Evolutionary conservation across 2,113 vertebrate species (phyloP), one percentile per base, ranked within the genome.

Genomic region (Pteruthius melanotis): DNA sequence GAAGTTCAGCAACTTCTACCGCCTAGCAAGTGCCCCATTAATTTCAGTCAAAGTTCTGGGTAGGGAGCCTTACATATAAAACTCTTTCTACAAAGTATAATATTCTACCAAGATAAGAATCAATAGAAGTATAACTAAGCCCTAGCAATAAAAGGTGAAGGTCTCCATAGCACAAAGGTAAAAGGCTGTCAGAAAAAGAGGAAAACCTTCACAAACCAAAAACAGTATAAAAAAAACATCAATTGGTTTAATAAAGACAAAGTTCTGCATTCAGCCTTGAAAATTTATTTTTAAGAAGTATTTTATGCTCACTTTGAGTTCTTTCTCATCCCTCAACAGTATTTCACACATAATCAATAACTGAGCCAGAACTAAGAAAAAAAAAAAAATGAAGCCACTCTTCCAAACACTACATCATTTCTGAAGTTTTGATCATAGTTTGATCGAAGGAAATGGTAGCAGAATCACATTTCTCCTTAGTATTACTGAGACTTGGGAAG

Each of bases 241-340:
- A 78, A 8, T 35, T 75, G 71, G 53, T 83, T 82, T 89, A 78
- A 84, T 68, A 56, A 86, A 87, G 64, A 90, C 31, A 24, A 94
- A 90, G 17, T 13, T 35, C 4, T 66, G 31, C 39, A 59, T 83
- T 82, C 52, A 64, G 59, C 61, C 68, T 64, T 78, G 14, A 68
- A 91, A 89, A 47, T 75, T 94, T 57, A 70, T 80, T 90, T 88
- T 86, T 64, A 87, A 92, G 69, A 37, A 71, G 57, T 50, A 89
- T 14, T 78, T 87, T 19, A 49, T 45, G 20, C 15, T 82, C n/a
- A 61, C 49, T 70, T 75, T 13, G 56, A 79, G 26, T 31, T 87
- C 68, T 42, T 70, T 77, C 49, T 81, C 35, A 54, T 84, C 21
- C 23, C 13, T 87, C 61, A 64, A 17, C 7, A 87, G 33, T 40